Percentiles rank a stretch among this genome's conserved stretches.
Evolutionary conservation across 2,113 vertebrate species (phyloP).

Genomic region (Engystomops pustulosus): DNA sequence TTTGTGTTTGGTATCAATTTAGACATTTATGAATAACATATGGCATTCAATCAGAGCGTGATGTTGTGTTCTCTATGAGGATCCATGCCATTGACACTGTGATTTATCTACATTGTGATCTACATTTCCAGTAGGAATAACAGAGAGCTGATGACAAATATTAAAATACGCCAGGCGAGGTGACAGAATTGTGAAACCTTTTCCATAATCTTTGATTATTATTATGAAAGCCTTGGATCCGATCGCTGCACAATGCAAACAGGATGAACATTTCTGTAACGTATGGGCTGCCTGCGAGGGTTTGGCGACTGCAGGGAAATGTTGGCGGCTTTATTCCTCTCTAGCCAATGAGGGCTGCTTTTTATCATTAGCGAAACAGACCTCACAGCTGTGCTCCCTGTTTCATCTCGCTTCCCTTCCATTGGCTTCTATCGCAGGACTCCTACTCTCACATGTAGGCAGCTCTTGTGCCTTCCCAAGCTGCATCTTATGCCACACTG

Average conservation of each 20-base stretch:
- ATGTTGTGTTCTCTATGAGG: too few species aligned
- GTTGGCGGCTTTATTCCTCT: not conserved
- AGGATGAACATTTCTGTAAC: conserved; percentile 25
- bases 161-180: too few species aligned
- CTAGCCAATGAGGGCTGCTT: conserved; percentile 31
- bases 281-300: conserved; percentile 31
- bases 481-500: conserved; percentile 22
- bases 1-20: too few species aligned
- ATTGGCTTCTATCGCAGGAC: conserved; percentile 41
- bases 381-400: conserved; percentile 42
- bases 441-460: conserved; percentile 36
- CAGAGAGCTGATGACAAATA: too few species aligned
- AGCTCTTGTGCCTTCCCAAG: conserved; percentile 35
- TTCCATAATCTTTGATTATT: not conserved
- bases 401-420: conserved; percentile 3
- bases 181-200: not conserved
- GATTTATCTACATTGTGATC: too few species aligned
- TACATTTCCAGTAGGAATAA: too few species aligned
- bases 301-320: conserved; percentile 42
- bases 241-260: not conserved
- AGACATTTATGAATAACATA: too few species aligned
- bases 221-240: not conserved
- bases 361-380: conserved; percentile 46
- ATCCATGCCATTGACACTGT: too few species aligned
- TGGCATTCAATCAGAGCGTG: too few species aligned